phyloP scores from a whole-genome alignment of 2,113 vertebrate genomes.

The Percopsis transmontana region DNA sequence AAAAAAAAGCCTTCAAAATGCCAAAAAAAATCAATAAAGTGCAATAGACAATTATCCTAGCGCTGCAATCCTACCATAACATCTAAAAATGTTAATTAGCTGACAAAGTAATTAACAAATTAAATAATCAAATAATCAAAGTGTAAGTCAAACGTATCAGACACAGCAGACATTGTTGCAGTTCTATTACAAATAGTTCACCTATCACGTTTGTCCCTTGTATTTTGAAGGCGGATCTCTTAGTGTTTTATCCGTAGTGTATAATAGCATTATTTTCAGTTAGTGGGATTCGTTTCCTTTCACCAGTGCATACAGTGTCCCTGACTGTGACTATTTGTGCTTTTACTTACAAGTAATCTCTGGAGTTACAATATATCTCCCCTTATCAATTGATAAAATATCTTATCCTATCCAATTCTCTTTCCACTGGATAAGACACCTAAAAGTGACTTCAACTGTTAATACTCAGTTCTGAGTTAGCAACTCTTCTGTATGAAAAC shows the following conservation, averaged over 20 bases:
- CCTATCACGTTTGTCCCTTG: too few species aligned
- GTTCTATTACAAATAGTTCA: neutral
- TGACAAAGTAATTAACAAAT: slow-evolving; percentile 52
- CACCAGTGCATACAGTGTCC: too few species aligned
- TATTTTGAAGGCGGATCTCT: neutral
- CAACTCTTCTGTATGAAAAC: slow-evolving; percentile 51
- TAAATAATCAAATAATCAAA: slow-evolving; percentile 52
- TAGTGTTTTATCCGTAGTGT: too few species aligned
- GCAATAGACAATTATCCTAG: slow-evolving; percentile 54
- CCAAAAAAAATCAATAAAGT: slow-evolving; percentile 71
- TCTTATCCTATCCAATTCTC: neutral
- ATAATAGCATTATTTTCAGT: neutral
- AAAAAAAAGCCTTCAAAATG: slow-evolving; percentile 52
- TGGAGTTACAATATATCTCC: slow-evolving; percentile 11
- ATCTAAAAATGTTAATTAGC: slow-evolving; percentile 51
- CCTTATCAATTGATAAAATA: slow-evolving; percentile 6
- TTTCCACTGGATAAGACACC: slow-evolving; percentile 19
- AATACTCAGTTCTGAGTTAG: neutral
- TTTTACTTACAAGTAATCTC: slow-evolving; percentile 24
- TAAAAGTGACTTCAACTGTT: slow-evolving; percentile 27
- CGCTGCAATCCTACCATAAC: slow-evolving; percentile 35
- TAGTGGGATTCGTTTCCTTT: too few species aligned
- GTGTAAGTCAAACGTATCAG: slow-evolving; percentile 48
- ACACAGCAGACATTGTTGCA: slow-evolving; percentile 46
- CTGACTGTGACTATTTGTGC: slow-evolving; percentile 47